These are phyloP conservation scores for Nymphalis urticae DNA, from an alignment of 2,888 invertebrate genomes.

Conservation along the genomic window DNA sequence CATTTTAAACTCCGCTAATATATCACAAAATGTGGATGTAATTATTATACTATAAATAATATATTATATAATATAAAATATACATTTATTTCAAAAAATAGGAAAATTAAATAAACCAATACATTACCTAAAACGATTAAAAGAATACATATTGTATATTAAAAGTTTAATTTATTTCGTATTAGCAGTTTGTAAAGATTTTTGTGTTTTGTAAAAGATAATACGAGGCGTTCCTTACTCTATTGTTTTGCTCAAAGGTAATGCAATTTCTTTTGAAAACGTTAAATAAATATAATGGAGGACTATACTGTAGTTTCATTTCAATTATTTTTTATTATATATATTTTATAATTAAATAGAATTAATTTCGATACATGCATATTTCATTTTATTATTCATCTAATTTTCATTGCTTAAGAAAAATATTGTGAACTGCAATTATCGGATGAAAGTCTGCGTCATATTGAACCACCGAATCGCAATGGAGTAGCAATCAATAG, in stretches of 20 bases:
- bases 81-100: slow-evolving; percentile 7
- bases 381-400: neutral
- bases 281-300: slow-evolving; percentile 71
- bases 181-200: slow-evolving; percentile 57
- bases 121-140: slow-evolving; percentile 35
- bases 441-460: too few relatives aligned
- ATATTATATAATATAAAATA: neutral
- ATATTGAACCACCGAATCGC: too few relatives aligned
- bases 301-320: slow-evolving; percentile 39
- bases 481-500: too few relatives aligned
- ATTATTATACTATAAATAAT: neutral
- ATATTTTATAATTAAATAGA: neutral
- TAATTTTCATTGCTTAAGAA: neutral
- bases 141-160: slow-evolving; percentile 36
- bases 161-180: slow-evolving; percentile 36
- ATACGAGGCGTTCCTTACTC: slow-evolving; percentile 71
- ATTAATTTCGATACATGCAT: neutral
- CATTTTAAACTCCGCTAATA: slow-evolving; percentile 5
- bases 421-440: too few relatives aligned
- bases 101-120: neutral
- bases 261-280: slow-evolving; percentile 68
- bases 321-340: neutral
- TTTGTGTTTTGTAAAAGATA: slow-evolving; percentile 55
- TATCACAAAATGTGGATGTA: slow-evolving; percentile 8
- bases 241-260: slow-evolving; percentile 74